Evolutionary conservation across 2,797 vertebrate species (phyloP).

Genomic region (Notolabrus celidotus): DNA sequence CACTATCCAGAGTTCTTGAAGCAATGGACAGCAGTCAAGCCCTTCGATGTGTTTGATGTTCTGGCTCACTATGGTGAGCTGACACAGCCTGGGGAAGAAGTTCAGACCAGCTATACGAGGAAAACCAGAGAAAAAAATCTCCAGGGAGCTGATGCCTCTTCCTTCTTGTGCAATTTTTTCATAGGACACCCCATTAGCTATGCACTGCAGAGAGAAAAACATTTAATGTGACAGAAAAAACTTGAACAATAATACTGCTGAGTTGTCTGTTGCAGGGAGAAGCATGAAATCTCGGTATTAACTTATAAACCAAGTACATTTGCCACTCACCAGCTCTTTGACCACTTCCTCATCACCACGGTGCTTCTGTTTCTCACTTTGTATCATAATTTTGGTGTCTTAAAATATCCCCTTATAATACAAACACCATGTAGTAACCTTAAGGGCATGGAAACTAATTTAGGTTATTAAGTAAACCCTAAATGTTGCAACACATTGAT

Average conservation of each 20-base stretch:
- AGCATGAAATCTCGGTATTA: neutral
- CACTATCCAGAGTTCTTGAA: conserved; percentile 90
- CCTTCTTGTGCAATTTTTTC: conserved; percentile 84
- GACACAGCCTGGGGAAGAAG: conserved; percentile 84
- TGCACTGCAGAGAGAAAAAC: conserved; percentile 80
- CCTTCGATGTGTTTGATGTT: conserved; percentile 84
- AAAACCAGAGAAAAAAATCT: conserved; percentile 91
- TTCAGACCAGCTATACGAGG: conserved; percentile 86
- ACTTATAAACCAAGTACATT: neutral
- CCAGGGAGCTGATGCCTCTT: conserved; percentile 75
- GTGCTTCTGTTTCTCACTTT: conserved; percentile 77
- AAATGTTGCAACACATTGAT: too few relatives aligned
- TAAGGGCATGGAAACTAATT: too few relatives aligned
- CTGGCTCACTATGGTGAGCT: conserved; percentile 88
- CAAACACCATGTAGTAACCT: neutral
- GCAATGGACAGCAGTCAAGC: conserved; percentile 82
- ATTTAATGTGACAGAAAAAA: neutral
- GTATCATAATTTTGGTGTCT: conserved; percentile 74
- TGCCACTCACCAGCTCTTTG: conserved; percentile 86
- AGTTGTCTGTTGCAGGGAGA: neutral
- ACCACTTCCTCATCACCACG: conserved; percentile 83
- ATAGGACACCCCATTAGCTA: conserved; percentile 85
- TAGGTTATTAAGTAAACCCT: too few relatives aligned
- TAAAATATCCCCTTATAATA: neutral
- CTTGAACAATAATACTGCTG: neutral